phyloP scores from a whole-genome alignment of 2,797 vertebrate species.

The Arnoldichthys spilopterus region DNA sequence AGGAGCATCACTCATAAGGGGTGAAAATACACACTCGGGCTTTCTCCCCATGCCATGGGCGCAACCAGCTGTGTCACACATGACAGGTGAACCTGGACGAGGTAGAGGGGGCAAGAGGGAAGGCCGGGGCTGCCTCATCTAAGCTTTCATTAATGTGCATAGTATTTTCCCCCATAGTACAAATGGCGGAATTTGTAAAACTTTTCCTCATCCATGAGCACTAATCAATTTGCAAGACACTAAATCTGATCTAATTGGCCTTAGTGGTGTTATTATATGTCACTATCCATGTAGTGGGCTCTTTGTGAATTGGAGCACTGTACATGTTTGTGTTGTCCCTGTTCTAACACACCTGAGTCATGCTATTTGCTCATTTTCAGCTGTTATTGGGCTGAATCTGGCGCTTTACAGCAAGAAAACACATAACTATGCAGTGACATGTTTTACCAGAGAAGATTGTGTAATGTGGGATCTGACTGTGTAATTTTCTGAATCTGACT shows the following conservation, averaged over 20 bases:
- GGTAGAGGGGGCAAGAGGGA: slow-evolving; percentile 59
- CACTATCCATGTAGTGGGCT: background rate
- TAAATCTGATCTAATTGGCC: background rate
- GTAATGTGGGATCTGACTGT: too few relatives aligned
- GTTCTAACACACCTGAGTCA: too few relatives aligned
- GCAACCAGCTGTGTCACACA: slow-evolving; percentile 70
- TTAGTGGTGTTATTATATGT: background rate
- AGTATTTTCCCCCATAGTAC: slow-evolving; percentile 65
- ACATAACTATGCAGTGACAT: too few relatives aligned
- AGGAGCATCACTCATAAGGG: slow-evolving; percentile 70
- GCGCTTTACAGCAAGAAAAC: too few relatives aligned
- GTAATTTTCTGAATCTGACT: too few relatives aligned
- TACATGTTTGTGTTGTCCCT: background rate
- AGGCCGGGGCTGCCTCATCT: slow-evolving; percentile 63
- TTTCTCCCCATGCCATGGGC: slow-evolving; percentile 64
- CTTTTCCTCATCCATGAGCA: background rate
- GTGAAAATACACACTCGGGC: slow-evolving; percentile 57
- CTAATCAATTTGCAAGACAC: background rate
- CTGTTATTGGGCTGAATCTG: too few relatives aligned
- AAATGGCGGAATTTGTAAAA: slow-evolving; percentile 15
- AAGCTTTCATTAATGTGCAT: slow-evolving; percentile 74
- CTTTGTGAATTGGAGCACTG: background rate
- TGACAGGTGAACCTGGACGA: slow-evolving; percentile 68
- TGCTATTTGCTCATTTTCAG: too few relatives aligned
- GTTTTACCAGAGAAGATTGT: too few relatives aligned